These are phyloP conservation scores for Tragelaphus buxtoni DNA, from an alignment of 2,113 vertebrate species.

Conservation along the genomic window DNA sequence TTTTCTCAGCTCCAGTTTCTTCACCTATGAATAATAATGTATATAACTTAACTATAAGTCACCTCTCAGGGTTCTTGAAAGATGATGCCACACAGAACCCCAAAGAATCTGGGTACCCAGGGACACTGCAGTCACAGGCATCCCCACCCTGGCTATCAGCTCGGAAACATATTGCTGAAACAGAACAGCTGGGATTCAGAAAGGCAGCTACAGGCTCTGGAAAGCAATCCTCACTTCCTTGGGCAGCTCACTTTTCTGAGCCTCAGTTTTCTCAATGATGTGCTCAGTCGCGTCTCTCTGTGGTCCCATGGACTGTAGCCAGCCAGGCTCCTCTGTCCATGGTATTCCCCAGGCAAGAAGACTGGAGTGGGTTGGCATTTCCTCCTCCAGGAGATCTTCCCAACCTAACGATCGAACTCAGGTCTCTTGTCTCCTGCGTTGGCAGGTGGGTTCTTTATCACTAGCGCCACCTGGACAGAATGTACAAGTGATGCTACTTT, in stretches of 20 bases:
- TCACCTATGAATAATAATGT: neutral
- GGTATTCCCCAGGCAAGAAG: neutral
- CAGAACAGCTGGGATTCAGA: neutral
- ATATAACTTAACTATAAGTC: neutral
- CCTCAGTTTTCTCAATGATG: neutral
- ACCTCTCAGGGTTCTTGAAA: neutral
- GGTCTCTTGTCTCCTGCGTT: neutral
- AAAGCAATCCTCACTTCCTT: neutral
- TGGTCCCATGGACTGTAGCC: neutral
- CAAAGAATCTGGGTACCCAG: neutral
- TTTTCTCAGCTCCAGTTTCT: neutral
- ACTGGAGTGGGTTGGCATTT: neutral
- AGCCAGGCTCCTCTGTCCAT: neutral
- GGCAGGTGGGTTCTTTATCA: neutral
- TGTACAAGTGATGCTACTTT: neutral
- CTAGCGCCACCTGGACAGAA: neutral
- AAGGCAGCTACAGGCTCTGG: neutral
- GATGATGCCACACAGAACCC: neutral
- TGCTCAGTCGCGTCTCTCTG: neutral
- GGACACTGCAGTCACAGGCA: neutral
- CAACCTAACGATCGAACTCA: neutral
- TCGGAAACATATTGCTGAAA: neutral
- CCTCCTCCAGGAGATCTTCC: neutral
- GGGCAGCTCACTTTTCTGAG: neutral
- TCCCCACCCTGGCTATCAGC: too few species aligned